Evolutionary conservation across 2,113 vertebrate genomes (phyloP).

Genomic region (Grammomys surdaster): DNA sequence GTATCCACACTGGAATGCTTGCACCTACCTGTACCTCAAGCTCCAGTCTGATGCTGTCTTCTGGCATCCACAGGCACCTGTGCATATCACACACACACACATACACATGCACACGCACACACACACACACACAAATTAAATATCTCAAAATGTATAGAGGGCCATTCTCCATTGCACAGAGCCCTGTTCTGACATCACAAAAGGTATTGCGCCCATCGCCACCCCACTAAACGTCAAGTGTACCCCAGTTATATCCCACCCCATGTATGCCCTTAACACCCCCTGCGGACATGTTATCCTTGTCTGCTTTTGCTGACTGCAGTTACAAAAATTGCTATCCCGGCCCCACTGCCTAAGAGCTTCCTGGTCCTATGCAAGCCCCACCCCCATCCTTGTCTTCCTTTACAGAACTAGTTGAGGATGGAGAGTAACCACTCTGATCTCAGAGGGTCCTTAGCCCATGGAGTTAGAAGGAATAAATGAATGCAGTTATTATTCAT

Average conservation of each 20-base stretch:
- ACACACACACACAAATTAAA: background rate
- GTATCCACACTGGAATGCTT: background rate
- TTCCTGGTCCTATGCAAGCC: no score
- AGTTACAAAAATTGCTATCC: background rate
- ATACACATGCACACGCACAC: background rate
- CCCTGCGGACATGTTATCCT: background rate
- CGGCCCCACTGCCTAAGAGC: background rate
- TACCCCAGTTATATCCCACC: background rate
- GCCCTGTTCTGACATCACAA: rapidly evolving
- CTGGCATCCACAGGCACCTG: background rate
- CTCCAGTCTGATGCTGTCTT: background rate
- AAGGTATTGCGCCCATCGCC: rapidly evolving
- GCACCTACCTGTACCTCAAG: background rate
- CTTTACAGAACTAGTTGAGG: background rate
- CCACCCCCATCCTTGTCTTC: background rate
- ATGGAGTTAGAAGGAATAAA: background rate
- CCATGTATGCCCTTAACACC: rapidly evolving
- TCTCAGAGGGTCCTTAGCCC: background rate
- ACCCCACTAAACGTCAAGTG: background rate
- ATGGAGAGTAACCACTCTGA: background rate
- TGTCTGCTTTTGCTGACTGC: background rate
- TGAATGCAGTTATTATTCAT: background rate
- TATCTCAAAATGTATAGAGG: background rate
- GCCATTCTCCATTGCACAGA: rapidly evolving
- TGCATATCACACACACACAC: no score